phyloP scores from a whole-genome alignment of 2,888 invertebrate species.

The Germaria angustata region DNA sequence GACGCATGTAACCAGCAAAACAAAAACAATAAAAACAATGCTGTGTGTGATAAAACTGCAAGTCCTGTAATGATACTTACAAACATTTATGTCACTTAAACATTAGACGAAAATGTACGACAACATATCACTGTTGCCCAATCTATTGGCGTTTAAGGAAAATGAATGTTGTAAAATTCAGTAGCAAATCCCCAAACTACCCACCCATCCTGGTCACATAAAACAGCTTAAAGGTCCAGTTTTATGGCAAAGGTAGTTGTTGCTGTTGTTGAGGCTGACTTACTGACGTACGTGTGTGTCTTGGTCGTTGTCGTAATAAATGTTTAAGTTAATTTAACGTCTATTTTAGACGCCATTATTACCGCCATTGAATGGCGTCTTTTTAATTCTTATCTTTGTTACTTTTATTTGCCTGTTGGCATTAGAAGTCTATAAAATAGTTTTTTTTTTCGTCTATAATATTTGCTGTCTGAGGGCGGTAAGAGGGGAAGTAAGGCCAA shows the following conservation, averaged over 20 bases:
- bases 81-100: constrained; percentile 6
- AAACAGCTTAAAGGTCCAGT: constrained; percentile 52
- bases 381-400: constrained; percentile 76
- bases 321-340: constrained; percentile 66
- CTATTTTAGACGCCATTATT: constrained; percentile 76
- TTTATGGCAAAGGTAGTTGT: constrained; percentile 34
- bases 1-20: not conserved
- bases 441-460: not conserved
- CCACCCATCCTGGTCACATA: not conserved
- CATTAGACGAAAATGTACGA: not conserved
- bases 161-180: constrained; percentile 49
- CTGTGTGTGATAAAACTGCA: constrained; percentile 31
- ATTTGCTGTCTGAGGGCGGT: not conserved
- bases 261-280: not conserved
- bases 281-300: constrained; percentile 45
- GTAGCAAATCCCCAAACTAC: not conserved
- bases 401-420: constrained; percentile 41
- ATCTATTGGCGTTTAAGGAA: constrained; percentile 44
- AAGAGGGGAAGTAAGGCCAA: not conserved
- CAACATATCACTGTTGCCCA: constrained; percentile 40
- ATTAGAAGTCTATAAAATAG: constrained; percentile 44
- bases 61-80: constrained; percentile 25
- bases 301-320: constrained; percentile 32
- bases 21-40: constrained; percentile 39
- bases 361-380: constrained; percentile 76